Percentiles rank a stretch among this genome's conserved stretches.
Conservation (phyloP, 2,797 vertebrate genomes). For the Schizopygopsis malacanthus region DNA sequence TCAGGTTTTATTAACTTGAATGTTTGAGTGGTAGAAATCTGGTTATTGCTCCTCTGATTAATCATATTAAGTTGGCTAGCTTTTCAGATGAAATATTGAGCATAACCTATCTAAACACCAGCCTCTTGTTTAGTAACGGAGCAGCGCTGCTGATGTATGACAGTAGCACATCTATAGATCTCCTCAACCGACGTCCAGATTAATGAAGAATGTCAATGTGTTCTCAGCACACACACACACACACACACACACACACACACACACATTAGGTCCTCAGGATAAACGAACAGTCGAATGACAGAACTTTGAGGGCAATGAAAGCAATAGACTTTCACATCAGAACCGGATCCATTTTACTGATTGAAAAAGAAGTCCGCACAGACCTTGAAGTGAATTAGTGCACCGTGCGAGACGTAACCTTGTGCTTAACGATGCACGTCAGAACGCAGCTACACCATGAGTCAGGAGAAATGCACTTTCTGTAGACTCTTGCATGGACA, state of each 20-base stretch:
- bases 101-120: constrained; percentile 16
- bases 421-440: constrained; percentile 31
- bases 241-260: not conserved
- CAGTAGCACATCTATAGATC: constrained; percentile 29
- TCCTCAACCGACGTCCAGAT: not conserved
- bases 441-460: constrained; percentile 25
- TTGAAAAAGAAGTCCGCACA: constrained; percentile 53
- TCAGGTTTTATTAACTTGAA: not conserved
- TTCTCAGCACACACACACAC: not conserved
- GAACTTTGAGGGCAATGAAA: constrained; percentile 48
- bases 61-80: not conserved
- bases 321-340: constrained; percentile 51
- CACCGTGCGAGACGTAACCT: constrained; percentile 40
- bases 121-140: constrained; percentile 7
- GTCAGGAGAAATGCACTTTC: not conserved
- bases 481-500: not conserved
- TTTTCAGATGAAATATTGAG: constrained; percentile 14
- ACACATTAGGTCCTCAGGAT: not conserved
- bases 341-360: constrained; percentile 54
- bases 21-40: not conserved
- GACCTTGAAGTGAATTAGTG: constrained; percentile 60
- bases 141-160: not conserved
- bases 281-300: constrained; percentile 51
- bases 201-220: constrained; percentile 23
- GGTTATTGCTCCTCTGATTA: not conserved